phyloP scores from a whole-genome alignment of 2,888 invertebrate genomes.

The Hydroisotoma schaefferi region DNA sequence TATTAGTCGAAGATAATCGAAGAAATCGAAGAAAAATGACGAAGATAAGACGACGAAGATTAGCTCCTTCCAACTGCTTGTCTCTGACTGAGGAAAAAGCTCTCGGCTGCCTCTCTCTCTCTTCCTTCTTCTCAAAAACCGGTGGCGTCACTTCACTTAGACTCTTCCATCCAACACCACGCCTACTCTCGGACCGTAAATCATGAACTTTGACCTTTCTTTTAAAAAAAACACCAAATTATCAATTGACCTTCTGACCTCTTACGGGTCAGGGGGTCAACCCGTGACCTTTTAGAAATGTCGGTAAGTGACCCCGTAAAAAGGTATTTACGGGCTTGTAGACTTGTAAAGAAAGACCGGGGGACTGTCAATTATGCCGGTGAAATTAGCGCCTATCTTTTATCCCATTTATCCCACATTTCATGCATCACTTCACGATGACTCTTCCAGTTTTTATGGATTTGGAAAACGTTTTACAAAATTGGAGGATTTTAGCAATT shows the following conservation, averaged over 20 bases:
- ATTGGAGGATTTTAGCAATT: too few species aligned
- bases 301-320: too few species aligned
- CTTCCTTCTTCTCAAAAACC: not conserved
- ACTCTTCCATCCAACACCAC: not conserved
- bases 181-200: not conserved
- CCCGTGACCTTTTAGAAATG: not conserved
- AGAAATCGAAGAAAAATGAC: slow-evolving; percentile 8
- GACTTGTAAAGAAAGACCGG: too few species aligned
- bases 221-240: too few species aligned
- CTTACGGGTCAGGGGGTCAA: too few species aligned
- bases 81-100: slow-evolving; percentile 7
- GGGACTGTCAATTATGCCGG: too few species aligned
- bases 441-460: not conserved
- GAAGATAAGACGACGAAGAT: not conserved
- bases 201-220: too few species aligned
- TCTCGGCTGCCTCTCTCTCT: slow-evolving; percentile 4
- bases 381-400: too few species aligned
- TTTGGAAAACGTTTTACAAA: too few species aligned
- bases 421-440: not conserved
- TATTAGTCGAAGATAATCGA: slow-evolving; percentile 8
- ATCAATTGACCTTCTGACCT: too few species aligned
- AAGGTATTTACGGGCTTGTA: too few species aligned
- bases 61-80: slow-evolving; percentile 8
- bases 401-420: not conserved
- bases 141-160: slow-evolving; percentile 6